These are phyloP conservation scores for Oreochromis mossambicus DNA, from an alignment of 2,797 vertebrate species.

Conservation along the genomic window DNA sequence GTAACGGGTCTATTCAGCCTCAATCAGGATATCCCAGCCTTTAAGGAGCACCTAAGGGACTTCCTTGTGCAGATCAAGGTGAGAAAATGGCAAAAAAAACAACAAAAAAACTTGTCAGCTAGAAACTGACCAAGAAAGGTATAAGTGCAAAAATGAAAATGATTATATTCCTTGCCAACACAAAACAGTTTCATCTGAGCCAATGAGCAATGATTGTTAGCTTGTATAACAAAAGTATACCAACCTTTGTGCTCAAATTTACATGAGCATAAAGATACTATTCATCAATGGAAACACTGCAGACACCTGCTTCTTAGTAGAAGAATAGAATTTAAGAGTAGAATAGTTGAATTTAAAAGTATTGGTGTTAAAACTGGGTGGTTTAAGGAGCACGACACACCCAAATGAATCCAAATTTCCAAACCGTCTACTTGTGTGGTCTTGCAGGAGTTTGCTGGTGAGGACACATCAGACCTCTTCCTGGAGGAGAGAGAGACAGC, in stretches of 20 bases:
- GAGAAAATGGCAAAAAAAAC: constrained; percentile 71
- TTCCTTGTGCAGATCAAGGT: constrained; percentile 99
- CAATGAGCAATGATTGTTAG: not conserved
- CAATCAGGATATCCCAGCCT: constrained; percentile 99
- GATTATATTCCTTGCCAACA: not conserved
- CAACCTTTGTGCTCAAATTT: not conserved
- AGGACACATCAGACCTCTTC: constrained; percentile 96
- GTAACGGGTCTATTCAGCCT: constrained; percentile 98
- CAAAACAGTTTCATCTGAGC: not conserved
- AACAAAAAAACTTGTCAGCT: rapidly evolving
- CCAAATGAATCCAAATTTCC: not conserved
- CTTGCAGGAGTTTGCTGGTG: constrained; percentile 92
- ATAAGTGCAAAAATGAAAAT: not conserved
- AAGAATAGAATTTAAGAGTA: not conserved
- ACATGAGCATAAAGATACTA: not conserved
- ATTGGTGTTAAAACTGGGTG: not conserved
- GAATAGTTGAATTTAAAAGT: not conserved
- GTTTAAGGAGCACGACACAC: not conserved
- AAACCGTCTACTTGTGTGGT: not conserved
- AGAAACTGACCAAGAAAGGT: not conserved
- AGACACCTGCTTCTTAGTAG: not conserved
- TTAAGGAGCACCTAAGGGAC: constrained; percentile 98
- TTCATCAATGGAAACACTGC: not conserved
- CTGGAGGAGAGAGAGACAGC: constrained; percentile 94
- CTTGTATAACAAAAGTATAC: not conserved